These are phyloP conservation scores for Bursaphelenchus okinawaensis DNA, from an alignment of 2,888 invertebrate genomes.

Conservation along the genomic window DNA sequence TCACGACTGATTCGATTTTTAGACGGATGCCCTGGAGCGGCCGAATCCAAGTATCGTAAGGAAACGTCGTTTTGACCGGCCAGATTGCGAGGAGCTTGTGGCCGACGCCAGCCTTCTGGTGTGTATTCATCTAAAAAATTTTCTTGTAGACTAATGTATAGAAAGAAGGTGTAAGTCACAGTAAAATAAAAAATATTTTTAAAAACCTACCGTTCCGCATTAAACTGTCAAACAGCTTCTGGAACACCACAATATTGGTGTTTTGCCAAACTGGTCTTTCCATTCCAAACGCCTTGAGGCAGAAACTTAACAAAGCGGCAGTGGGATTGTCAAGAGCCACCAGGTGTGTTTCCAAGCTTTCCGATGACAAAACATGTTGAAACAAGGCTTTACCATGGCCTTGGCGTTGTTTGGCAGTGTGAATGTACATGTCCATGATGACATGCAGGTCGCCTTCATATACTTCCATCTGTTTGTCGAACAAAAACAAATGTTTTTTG, in stretches of 20 bases:
- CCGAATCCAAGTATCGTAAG: background rate
- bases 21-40: slow-evolving; percentile 36
- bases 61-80: background rate
- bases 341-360: slow-evolving; percentile 39
- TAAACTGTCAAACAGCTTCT: slow-evolving; percentile 68
- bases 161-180: background rate
- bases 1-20: slow-evolving; percentile 30
- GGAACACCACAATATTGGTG: slow-evolving; percentile 80
- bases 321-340: slow-evolving; percentile 85
- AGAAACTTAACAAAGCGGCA: slow-evolving; percentile 76
- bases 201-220: slow-evolving; percentile 14
- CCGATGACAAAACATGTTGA: slow-evolving; percentile 72
- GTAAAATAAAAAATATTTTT: too few relatives aligned
- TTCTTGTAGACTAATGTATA: background rate
- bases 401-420: slow-evolving; percentile 75
- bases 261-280: slow-evolving; percentile 72
- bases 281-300: slow-evolving; percentile 74
- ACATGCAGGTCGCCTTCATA: slow-evolving; percentile 71
- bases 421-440: slow-evolving; percentile 85
- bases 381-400: slow-evolving; percentile 80
- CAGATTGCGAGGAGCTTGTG: background rate
- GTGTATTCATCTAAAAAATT: slow-evolving; percentile 32
- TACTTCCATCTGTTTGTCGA: slow-evolving; percentile 42
- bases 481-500: slow-evolving; percentile 77
- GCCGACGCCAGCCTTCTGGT: slow-evolving; percentile 52